phyloP scores from a whole-genome alignment of 2,888 invertebrate genomes.

The Synanthedon myopaeformis region DNA sequence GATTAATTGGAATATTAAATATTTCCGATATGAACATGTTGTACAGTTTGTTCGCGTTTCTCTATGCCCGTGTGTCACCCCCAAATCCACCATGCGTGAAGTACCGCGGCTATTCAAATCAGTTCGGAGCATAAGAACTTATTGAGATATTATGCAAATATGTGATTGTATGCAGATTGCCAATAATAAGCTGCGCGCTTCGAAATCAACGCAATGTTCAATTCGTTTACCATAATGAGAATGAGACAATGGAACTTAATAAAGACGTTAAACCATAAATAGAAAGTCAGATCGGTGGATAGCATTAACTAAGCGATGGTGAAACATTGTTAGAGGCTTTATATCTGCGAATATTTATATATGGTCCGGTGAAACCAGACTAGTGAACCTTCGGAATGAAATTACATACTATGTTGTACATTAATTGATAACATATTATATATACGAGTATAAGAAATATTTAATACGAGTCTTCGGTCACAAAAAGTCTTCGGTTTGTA shows the following conservation, averaged over 20 bases:
- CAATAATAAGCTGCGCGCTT: slow-evolving; percentile 52
- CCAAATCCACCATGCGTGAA: slow-evolving; percentile 27
- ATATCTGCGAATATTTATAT: background rate
- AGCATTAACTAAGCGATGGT: slow-evolving; percentile 13
- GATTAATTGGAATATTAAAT: too few species aligned
- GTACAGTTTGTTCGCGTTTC: background rate
- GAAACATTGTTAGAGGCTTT: slow-evolving; percentile 3
- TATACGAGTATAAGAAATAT: too few species aligned
- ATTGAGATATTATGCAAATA: slow-evolving; percentile 70
- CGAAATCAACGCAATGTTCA: slow-evolving; percentile 41
- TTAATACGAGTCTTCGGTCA: too few species aligned
- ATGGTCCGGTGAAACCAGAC: background rate
- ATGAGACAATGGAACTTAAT: slow-evolving; percentile 58
- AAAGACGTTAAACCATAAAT: slow-evolving; percentile 51
- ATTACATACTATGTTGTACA: too few species aligned
- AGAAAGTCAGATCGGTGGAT: slow-evolving; percentile 35
- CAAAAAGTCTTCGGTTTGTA: too few species aligned
- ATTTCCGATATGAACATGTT: too few species aligned
- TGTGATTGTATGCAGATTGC: slow-evolving; percentile 65
- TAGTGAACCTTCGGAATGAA: too few species aligned
- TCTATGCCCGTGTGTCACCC: slow-evolving; percentile 3
- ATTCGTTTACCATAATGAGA: slow-evolving; percentile 62
- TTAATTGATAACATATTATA: too few species aligned
- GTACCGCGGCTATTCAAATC: slow-evolving; percentile 37
- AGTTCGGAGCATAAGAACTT: slow-evolving; percentile 29